phyloP scores from a whole-genome alignment of 1,140 invertebrate genomes.

The Eupristina koningsbergeri region DNA sequence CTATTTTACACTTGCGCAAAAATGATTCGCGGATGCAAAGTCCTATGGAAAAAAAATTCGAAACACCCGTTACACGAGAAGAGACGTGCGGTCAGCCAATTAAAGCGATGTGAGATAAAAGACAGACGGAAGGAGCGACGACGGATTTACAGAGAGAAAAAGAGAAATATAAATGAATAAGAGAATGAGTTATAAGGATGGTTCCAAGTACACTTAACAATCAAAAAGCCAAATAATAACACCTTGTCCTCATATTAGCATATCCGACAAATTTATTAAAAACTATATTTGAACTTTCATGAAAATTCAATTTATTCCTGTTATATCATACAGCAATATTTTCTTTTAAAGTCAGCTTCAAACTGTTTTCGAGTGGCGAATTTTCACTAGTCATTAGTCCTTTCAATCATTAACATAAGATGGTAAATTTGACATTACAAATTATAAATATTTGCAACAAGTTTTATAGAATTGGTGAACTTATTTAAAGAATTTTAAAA shows the following conservation, averaged over 20 bases:
- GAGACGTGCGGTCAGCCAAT: slow-evolving; percentile 44
- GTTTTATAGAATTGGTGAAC: no score
- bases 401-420: no score
- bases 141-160: slow-evolving; percentile 3
- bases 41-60: not conserved
- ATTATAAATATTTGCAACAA: no score
- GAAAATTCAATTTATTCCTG: no score
- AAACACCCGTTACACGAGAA: slow-evolving; percentile 12
- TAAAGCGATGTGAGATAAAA: slow-evolving; percentile 44
- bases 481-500: no score
- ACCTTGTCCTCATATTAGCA: not conserved
- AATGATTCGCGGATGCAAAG: not conserved
- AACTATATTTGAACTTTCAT: no score
- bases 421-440: no score
- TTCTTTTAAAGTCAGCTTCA: no score
- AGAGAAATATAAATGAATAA: not conserved
- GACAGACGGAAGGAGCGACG: slow-evolving; percentile 5
- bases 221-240: not conserved
- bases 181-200: not conserved
- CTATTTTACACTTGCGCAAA: not conserved
- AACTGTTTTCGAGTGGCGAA: no score
- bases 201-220: not conserved
- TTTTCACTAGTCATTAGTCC: no score
- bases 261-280: not conserved
- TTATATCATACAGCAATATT: no score